Conservation (phyloP, 2,113 vertebrate species). For the Phylloscopus trochiloides region DNA sequence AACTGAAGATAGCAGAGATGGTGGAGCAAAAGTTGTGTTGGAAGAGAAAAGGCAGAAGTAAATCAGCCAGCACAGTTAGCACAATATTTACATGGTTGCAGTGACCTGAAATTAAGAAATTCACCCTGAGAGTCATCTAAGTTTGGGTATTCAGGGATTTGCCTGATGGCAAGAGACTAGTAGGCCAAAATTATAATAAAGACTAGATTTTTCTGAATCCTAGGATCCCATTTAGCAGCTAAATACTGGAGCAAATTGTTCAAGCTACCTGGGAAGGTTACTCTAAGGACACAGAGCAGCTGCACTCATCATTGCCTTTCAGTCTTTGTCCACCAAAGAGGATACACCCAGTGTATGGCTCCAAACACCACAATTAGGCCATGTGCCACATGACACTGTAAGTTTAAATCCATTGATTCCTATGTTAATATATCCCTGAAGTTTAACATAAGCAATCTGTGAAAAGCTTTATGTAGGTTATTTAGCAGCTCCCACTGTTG, state of each 20-base stretch:
- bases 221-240: neutral
- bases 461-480: neutral
- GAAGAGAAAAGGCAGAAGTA: neutral
- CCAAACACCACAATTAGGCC: neutral
- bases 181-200: neutral
- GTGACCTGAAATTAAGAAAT: neutral
- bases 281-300: accelerated
- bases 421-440: neutral
- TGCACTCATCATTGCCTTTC: neutral
- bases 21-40: neutral
- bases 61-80: neutral
- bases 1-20: neutral
- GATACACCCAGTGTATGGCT: neutral
- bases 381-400: neutral
- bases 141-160: neutral
- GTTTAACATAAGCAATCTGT: neutral
- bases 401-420: neutral
- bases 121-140: neutral
- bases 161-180: neutral
- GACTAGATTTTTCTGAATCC: neutral
- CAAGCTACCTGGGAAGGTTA: neutral
- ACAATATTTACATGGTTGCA: neutral
- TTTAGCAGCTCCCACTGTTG: neutral
- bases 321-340: neutral
- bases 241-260: neutral